Base-by-base conservation (phyloP, 1,140 invertebrate species). In the Drosophila gunungcola region DNA sequence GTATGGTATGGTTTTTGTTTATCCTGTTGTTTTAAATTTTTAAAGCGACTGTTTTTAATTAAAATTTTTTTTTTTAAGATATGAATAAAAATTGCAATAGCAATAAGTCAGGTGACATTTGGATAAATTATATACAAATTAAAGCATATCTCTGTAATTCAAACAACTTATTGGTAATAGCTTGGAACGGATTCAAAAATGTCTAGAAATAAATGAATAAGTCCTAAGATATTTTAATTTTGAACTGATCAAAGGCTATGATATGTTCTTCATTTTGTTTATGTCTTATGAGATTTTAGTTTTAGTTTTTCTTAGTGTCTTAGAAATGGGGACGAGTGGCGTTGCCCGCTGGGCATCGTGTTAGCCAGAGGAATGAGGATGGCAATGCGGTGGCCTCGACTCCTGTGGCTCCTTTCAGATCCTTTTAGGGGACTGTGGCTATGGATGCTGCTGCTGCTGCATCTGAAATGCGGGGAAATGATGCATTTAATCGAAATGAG, bases 401-500 rank as follows among this genome's bases (percentile, higher is more conserved):
- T 76, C 73, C 73, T 75, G 73, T 36, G 51, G 73, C 73, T 73
- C 53, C 73, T 58, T 62, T 67, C 75, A 56, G 63, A 56, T 39
- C 54, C 43, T 58, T 49, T 57, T 48, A 65, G 53, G 42, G 39
- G 61, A 16, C 42, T 42, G 34, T 63, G 60, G 63, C 57, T 32
- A 6, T 6, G 13, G 49, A 21, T 68, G n/a, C 39, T 41, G 49
- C 53, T 62, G 27, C 43, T 41, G 39, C 48, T 81, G 82, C 82
- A 86, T 83, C 68, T 80, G 63, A 83, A 80, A 78, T 88, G 76
- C 72, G 49, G 74, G 57, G 64, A 82, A 89, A 84, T 89, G 80
- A 74, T 77, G 84, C 84, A 84, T 89, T 84, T 80, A 89, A 84
- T 89, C 84, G 80, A 73, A 84, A 80, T 61, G 54, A 53, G 58